A percentile compares a stretch with the other conserved stretches of the same genome.
Evolutionary conservation across 2,888 invertebrate genomes (phyloP).

Genomic region (Ochropacha duplaris): DNA sequence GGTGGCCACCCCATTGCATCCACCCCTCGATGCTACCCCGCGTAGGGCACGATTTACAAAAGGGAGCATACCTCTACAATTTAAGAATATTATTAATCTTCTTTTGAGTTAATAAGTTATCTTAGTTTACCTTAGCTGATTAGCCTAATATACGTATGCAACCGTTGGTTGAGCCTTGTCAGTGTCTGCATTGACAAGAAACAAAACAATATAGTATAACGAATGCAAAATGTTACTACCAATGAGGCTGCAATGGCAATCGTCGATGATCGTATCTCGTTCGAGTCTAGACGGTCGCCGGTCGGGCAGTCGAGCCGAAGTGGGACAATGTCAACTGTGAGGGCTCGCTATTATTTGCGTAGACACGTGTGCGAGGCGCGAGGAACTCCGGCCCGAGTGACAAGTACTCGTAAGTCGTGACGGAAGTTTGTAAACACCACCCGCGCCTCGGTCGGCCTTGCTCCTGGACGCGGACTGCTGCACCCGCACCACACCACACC

Average conservation of each 20-base stretch:
- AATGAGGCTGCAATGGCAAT: slow-evolving; percentile 61
- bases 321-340: slow-evolving; percentile 78
- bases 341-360: slow-evolving; percentile 80
- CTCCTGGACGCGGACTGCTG: slow-evolving; percentile 58
- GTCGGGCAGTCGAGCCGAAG: slow-evolving; percentile 56
- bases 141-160: neutral
- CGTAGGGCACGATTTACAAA: slow-evolving; percentile 61
- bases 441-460: slow-evolving; percentile 71
- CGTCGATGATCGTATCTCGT: slow-evolving; percentile 64
- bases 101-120: slow-evolving; percentile 25
- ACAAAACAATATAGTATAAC: slow-evolving; percentile 34
- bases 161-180: neutral
- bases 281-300: slow-evolving; percentile 72
- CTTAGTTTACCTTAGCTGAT: slow-evolving; percentile 12
- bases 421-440: slow-evolving; percentile 79
- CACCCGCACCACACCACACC: slow-evolving; percentile 32
- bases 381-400: slow-evolving; percentile 55
- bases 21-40: slow-evolving; percentile 65
- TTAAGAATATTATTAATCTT: slow-evolving; percentile 55
- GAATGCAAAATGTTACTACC: slow-evolving; percentile 52
- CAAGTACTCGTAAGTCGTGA: slow-evolving; percentile 69
- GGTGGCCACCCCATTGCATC: slow-evolving; percentile 75
- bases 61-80: slow-evolving; percentile 69
- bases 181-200: slow-evolving; percentile 3
- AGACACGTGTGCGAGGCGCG: slow-evolving; percentile 64